A percentile compares a stretch with the other conserved stretches of the same genome.
These are phyloP conservation scores for Drosophila seguyi DNA, from an alignment of 1,140 invertebrate species.

Conservation along the genomic window DNA sequence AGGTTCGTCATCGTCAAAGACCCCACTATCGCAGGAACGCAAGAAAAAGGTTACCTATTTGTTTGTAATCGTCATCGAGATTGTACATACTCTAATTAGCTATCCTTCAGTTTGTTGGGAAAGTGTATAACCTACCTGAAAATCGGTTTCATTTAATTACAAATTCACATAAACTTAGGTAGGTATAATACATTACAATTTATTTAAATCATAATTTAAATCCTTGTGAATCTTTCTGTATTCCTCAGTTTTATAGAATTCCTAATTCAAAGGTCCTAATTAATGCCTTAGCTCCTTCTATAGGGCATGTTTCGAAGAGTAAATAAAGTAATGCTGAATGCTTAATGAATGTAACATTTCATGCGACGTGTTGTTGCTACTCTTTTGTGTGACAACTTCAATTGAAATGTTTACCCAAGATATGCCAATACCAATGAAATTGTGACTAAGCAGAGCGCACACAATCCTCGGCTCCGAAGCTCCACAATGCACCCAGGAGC, in stretches of 20 bases:
- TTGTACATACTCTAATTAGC: background rate
- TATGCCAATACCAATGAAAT: constrained; percentile 54
- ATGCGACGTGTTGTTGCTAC: constrained; percentile 21
- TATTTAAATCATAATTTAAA: background rate
- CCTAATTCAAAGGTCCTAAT: background rate
- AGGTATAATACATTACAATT: no score
- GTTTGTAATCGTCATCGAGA: background rate
- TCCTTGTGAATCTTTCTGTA: no score
- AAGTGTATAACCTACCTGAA: no score
- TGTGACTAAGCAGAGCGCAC: constrained; percentile 52
- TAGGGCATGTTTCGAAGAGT: constrained; percentile 12
- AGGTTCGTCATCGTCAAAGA: constrained; percentile 38
- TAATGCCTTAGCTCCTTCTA: background rate
- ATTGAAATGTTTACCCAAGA: constrained; percentile 75
- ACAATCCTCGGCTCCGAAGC: constrained; percentile 22
- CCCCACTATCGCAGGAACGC: constrained; percentile 11
- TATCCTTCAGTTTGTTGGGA: no score
- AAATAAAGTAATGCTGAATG: constrained; percentile 25
- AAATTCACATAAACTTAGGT: background rate
- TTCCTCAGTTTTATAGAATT: background rate
- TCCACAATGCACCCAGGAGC: constrained; percentile 44
- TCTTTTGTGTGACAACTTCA: constrained; percentile 57
- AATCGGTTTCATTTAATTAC: background rate
- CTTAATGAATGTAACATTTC: constrained; percentile 53
- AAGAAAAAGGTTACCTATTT: constrained; percentile 12